phyloP scores from a whole-genome alignment of 2,888 invertebrate genomes.

The Coenonympha glycerion region DNA sequence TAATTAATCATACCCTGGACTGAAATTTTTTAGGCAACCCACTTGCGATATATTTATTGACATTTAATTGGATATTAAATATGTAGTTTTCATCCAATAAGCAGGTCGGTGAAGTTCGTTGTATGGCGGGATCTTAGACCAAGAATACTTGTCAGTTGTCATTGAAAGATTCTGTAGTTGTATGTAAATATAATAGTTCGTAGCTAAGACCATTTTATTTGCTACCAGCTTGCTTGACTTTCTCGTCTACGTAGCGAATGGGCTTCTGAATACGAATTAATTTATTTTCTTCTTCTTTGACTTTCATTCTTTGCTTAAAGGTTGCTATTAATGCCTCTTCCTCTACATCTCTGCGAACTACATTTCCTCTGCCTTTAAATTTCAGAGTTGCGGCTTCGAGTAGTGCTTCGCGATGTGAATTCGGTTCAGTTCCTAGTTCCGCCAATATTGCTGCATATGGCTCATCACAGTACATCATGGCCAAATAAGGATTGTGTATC shows the following conservation, averaged over 20 bases:
- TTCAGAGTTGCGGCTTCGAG: slow-evolving; percentile 39
- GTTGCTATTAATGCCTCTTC: slow-evolving; percentile 18
- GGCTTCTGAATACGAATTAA: slow-evolving; percentile 4
- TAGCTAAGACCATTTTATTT: no score
- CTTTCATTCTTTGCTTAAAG: slow-evolving; percentile 1
- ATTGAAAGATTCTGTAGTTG: no score
- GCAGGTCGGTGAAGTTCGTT: no score
- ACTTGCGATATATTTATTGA: no score
- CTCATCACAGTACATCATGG: slow-evolving; percentile 47
- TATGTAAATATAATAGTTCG: no score
- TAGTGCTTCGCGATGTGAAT: slow-evolving; percentile 32
- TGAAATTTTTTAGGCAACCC: no score
- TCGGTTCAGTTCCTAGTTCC: slow-evolving; percentile 40
- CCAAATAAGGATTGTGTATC: slow-evolving; percentile 48
- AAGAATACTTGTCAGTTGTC: no score
- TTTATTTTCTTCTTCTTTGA: slow-evolving; percentile 16
- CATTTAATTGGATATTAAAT: no score
- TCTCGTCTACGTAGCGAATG: background rate
- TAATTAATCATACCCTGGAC: no score
- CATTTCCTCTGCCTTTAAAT: slow-evolving; percentile 41
- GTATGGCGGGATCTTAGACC: no score
- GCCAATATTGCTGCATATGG: slow-evolving; percentile 45
- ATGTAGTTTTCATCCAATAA: no score
- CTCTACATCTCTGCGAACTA: slow-evolving; percentile 34
- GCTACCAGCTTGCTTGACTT: background rate